Percentiles rank a stretch among this genome's conserved stretches.
Evolutionary conservation across 2,797 vertebrate genomes (phyloP).

Genomic region (Aphelocoma californica): DNA sequence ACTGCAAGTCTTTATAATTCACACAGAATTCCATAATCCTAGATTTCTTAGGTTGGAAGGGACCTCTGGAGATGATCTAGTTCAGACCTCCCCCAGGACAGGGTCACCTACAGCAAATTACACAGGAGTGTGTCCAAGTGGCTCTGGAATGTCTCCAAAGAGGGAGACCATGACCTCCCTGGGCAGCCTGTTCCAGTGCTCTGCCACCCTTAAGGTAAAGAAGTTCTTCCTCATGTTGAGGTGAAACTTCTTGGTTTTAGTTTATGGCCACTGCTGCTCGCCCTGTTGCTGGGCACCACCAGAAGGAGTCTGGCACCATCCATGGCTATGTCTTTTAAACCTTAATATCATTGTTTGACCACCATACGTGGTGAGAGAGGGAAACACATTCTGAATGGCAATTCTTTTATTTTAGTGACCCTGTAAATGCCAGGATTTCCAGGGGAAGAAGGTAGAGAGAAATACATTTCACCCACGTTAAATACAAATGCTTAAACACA

Average conservation of each 20-base stretch:
- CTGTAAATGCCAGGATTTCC: neutral
- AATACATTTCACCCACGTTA: neutral
- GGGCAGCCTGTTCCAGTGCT: neutral
- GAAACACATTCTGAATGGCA: neutral
- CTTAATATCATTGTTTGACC: neutral
- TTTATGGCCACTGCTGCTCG: neutral
- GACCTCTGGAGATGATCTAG: neutral
- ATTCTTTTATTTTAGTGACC: neutral
- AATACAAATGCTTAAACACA: neutral
- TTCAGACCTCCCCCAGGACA: neutral
- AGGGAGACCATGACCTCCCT: fast-evolving
- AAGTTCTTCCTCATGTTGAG: neutral
- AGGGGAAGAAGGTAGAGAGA: neutral
- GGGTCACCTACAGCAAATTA: neutral
- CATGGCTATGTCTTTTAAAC: neutral
- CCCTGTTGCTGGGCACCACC: neutral
- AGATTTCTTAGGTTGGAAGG: neutral
- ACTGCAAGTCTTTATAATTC: neutral
- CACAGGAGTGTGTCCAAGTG: neutral
- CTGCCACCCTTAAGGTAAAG: neutral
- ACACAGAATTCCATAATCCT: neutral
- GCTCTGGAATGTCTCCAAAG: neutral
- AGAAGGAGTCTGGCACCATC: neutral
- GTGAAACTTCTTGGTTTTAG: neutral
- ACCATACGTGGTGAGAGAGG: neutral